Base-by-base conservation (phyloP, 2,888 invertebrate genomes). In the Patella ulyssiponensis region DNA sequence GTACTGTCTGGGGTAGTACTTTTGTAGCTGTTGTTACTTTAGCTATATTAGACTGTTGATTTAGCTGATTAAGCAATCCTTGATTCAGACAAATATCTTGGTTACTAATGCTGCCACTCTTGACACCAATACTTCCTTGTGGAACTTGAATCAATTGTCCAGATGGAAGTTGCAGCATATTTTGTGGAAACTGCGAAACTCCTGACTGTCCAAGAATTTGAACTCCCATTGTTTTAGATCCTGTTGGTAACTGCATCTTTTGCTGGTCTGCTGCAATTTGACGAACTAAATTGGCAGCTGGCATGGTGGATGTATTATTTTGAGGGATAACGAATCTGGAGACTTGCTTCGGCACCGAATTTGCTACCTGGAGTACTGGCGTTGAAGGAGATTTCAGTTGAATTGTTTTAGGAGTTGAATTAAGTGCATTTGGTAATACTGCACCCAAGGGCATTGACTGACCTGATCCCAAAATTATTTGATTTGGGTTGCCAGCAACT, bases 231-330 rank as follows among this genome's bases (percentile, higher is more conserved):
- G 54, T n/a, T 23, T 53, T 52, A n/a, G 44, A 23, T 52, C 54
- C 73, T n/a, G 52, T 9, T n/a, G 73, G 54, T 3, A 54, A 33
- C 23, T 52, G 23, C 17, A 53, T 33, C 15, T 52, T 52, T 52
- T 73, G 73, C 20, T 73, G 73, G 14, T 52, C 23, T 70, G 70
- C 15, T 11, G 23, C 73, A 15, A 52, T 51, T 12, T 51, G 52
- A n/a, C 54, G 44, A 2, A 73, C 73, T 73, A 54, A 54, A 20
- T 73, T 73, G 17, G 73, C 44, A 12, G 73, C 23, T 44, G 44
- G 23, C 23, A 73, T 54, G 9, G 51, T 53, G 9, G 64, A 20
- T 12, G 20, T 7, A 23, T 64, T 64, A 64, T 20, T 64, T 64
- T 64, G 64, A 2, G 64, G 20, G n/a, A 64, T 64, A 20, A 20